Evolutionary conservation across 2,888 invertebrate genomes (phyloP), one percentile per base, ranked within the genome.

Genomic region (Doris montereyensis): DNA sequence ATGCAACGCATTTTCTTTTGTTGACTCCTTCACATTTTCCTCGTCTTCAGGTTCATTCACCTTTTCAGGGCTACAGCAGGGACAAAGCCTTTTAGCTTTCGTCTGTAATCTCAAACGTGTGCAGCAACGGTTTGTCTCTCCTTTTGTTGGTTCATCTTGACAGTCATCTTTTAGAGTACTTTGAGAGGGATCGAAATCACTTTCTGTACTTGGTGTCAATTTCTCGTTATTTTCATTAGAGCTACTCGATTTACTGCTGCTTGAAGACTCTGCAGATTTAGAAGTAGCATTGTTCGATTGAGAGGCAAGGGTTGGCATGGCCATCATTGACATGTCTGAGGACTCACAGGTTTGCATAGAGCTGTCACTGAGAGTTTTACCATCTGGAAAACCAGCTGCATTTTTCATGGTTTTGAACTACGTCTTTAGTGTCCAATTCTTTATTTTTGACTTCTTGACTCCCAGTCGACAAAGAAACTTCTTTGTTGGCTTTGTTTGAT

Each of bases 281-380:
- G 52, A 68, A 41, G 57, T 78, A 41, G 24, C 26, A 28, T 30
- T 17, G 2, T 68, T 34, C 32, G 28, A 1, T 24, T 26, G 35
- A n/a, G 78, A 74, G 21, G 62, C 30, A 21, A 79, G 1, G 2
- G 79, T 79, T 62, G 75, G 71, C 79, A 79, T 76, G 8, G 5
- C 8, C 52, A 41, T 41, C n/a, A n/a, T n/a, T n/a, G n/a, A n/a
- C n/a, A n/a, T n/a, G n/a, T n/a, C n/a, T n/a, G n/a, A n/a, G n/a
- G n/a, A n/a, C n/a, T n/a, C n/a, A n/a, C n/a, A n/a, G n/a, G n/a
- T 41, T 41, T 41, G 8, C 52, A 10, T 41, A 10, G 52, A 41
- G 52, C 52, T 41, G 17, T 17, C 17, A 10, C 17, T 41, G 8
- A 41, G 52, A 10, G 52, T 41, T 41, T 41, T 17, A 41, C 52